Evolutionary conservation across 2,888 invertebrate genomes (phyloP).

Genomic region (Pollenia griseotomentosa): DNA sequence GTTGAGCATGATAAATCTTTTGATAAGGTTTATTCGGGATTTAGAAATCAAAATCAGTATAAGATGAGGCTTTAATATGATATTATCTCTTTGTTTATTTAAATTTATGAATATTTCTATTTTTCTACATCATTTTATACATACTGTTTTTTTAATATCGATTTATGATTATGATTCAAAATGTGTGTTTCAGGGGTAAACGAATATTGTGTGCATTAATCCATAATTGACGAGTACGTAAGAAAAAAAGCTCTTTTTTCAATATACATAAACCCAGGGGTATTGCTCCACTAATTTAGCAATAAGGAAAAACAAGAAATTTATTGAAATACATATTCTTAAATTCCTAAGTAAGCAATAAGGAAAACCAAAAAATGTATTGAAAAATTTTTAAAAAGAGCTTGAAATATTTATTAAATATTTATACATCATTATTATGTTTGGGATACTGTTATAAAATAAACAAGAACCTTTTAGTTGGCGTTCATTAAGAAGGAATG

Average conservation of each 20-base stretch:
- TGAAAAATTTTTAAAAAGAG: neutral
- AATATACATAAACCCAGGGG: neutral
- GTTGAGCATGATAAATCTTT: constrained; percentile 28
- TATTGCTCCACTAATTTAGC: constrained; percentile 8
- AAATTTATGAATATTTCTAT: constrained; percentile 19
- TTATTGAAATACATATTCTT: neutral
- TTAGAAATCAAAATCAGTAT: constrained; percentile 62
- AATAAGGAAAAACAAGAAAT: no score
- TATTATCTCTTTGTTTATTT: constrained; percentile 34
- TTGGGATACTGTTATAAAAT: no score
- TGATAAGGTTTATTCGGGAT: constrained; percentile 46
- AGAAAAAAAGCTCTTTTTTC: neutral
- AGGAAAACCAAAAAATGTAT: no score
- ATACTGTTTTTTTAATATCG: neutral
- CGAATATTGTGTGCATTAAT: neutral
- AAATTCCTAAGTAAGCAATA: neutral
- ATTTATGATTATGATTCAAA: neutral
- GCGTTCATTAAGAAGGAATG: no score
- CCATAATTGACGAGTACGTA: constrained; percentile 19
- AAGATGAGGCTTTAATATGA: constrained; percentile 67
- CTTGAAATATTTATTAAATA: neutral
- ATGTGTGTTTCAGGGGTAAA: neutral
- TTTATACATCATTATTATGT: neutral
- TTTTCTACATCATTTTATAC: neutral
- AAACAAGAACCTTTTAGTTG: no score